phyloP scores from a whole-genome alignment of 2,888 invertebrate species.

The Caenorhabditis sp. region DNA sequence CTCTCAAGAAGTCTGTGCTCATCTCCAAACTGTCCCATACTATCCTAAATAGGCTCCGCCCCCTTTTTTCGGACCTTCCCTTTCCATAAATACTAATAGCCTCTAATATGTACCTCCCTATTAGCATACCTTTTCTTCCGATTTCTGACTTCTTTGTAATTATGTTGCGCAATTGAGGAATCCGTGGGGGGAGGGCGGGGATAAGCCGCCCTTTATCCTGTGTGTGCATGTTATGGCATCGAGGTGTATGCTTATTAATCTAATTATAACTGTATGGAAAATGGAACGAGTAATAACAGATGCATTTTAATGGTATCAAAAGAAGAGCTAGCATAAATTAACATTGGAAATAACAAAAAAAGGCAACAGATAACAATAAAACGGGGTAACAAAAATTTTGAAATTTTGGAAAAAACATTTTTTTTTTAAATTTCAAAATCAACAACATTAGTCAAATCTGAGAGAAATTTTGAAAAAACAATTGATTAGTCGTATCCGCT shows the following conservation, averaged over 20 bases:
- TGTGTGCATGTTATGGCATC: background rate
- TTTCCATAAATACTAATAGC: no score
- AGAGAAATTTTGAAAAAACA: background rate
- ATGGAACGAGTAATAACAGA: background rate
- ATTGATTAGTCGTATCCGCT: conserved; percentile 49
- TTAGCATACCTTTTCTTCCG: background rate
- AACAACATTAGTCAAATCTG: conserved; percentile 16
- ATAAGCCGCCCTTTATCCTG: conserved; percentile 46
- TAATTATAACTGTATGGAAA: conserved; percentile 17
- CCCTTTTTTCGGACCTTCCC: background rate
- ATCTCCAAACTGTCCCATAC: background rate
- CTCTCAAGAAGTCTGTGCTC: no score
- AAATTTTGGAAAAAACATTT: background rate
- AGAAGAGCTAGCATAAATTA: no score
- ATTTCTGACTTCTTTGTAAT: conserved; percentile 29
- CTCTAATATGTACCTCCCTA: no score
- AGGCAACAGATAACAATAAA: no score
- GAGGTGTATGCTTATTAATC: conserved; percentile 31
- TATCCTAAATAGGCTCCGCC: no score
- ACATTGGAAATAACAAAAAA: no score
- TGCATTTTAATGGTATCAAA: background rate
- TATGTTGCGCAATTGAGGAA: conserved; percentile 52
- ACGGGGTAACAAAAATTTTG: no score
- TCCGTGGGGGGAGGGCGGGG: no score
- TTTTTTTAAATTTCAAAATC: conserved; percentile 4